These are phyloP conservation scores for Parelbella ahira DNA, from an alignment of 2,888 invertebrate genomes.

Conservation along the genomic window DNA sequence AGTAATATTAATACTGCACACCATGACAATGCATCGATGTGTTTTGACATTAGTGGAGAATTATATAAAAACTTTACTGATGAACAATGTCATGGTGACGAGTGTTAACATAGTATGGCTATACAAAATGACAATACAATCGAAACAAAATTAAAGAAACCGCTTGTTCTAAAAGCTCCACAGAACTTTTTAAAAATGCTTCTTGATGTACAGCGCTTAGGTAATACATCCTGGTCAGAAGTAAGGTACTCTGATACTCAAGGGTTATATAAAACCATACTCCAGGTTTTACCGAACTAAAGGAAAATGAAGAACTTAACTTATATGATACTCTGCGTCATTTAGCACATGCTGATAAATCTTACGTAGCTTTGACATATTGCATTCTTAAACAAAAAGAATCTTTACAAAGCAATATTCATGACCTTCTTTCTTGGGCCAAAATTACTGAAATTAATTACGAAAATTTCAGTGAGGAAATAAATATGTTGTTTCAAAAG, in stretches of 20 bases:
- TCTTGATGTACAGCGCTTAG: background rate
- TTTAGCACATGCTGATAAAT: background rate
- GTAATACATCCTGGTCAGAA: background rate
- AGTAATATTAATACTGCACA: too few relatives aligned
- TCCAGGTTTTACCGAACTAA: too few relatives aligned
- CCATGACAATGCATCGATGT: too few relatives aligned
- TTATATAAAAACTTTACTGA: too few relatives aligned
- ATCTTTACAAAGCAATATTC: slow-evolving; percentile 24
- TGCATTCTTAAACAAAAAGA: background rate
- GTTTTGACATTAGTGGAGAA: too few relatives aligned
- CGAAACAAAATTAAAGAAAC: slow-evolving; percentile 4
- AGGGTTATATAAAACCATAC: too few relatives aligned
- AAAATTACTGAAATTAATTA: background rate
- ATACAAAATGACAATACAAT: too few relatives aligned
- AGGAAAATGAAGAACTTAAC: background rate
- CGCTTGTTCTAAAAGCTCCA: background rate
- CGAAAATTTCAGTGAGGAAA: background rate
- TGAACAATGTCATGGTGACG: too few relatives aligned
- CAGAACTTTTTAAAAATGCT: background rate
- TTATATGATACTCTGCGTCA: background rate
- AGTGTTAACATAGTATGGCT: too few relatives aligned
- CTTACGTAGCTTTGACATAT: background rate
- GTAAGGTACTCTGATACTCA: too few relatives aligned
- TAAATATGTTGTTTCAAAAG: background rate
- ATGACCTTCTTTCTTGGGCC: slow-evolving; percentile 20